Base-by-base conservation (phyloP, 2,797 vertebrate species). In the Coregonus suidteri region DNA sequence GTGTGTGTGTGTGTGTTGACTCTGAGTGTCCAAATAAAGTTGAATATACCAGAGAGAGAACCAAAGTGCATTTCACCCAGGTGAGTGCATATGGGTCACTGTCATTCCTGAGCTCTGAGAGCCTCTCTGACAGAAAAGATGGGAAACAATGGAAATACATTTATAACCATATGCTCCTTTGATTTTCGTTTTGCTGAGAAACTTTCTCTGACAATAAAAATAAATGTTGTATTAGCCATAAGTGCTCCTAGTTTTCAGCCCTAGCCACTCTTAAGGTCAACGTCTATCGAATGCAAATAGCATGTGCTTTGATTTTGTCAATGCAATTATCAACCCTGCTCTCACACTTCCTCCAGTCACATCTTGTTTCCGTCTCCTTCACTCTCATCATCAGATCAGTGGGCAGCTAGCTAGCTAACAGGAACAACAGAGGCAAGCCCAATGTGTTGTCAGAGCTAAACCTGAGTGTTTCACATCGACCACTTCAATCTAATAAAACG, bases 21-120 rank as follows among this genome's bases (percentile, higher is more conserved):
- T 25, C 5, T 64, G 59, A 30, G 53, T 37, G 4, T 56, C 72
- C 53, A 69, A 78, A 74, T 77, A 59, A 56, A 68, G 31, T 73
- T 73, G 41, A 31, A 74, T 47, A 20, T 66, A 67, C n/a, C 64
- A 59, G n/a, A 18, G 31, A 47, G 66, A 67, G 41, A 4, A 74
- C 51, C 54, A 53, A 35, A 30, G 62, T 31, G 15, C 41, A 6
- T 30, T 20, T 35, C 14, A 35, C 41, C 35, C 9, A 51, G 7
- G 15, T n/a, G n/a, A 37, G 59, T 18, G 70, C 30, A 54, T 77
- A 3, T 56, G 18, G 30, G 20, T 52, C 53, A 14, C 4, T 30
- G 37, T 62, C 35, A 13, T 35, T 64, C 14, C 14, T 20, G 52
- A 11, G 14, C 18, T 35, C 31, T 20, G 6, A 41, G 68, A 41